Evolutionary conservation across 2,113 vertebrate genomes (phyloP).

Genomic region (Corvus cornix): DNA sequence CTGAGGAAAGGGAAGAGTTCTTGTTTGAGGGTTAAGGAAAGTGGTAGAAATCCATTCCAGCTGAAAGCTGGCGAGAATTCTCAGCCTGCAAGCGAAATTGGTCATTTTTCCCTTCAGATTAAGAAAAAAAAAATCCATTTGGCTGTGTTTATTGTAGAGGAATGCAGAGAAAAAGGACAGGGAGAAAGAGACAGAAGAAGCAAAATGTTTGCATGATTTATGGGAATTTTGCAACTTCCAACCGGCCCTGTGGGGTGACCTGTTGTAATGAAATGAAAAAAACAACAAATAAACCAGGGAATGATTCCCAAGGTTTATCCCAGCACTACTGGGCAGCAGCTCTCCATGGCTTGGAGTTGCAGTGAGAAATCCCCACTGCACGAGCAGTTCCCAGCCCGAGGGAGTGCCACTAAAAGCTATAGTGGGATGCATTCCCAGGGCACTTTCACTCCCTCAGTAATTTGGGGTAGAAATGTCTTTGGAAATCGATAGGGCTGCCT

Average conservation of each 20-base stretch:
- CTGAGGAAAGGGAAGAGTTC: neutral
- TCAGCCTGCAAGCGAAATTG: slow-evolving; percentile 14
- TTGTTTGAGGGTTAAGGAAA: neutral
- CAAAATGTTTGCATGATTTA: neutral
- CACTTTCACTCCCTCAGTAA: neutral
- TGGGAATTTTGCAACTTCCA: neutral
- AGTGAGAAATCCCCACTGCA: neutral
- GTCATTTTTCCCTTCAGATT: slow-evolving; percentile 8
- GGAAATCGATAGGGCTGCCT: neutral
- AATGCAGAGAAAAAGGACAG: neutral
- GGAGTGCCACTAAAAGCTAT: neutral
- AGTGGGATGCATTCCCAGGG: neutral
- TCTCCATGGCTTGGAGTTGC: neutral
- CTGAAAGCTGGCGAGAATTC: neutral
- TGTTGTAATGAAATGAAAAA: neutral
- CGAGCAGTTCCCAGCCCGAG: fast-evolving
- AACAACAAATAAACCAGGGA: neutral
- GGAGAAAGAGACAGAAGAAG: neutral
- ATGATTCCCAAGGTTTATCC: neutral
- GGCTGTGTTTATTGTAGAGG: neutral
- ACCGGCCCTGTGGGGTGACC: neutral
- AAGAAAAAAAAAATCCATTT: slow-evolving; percentile 1
- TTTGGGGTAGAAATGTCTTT: neutral
- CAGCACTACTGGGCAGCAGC: neutral
- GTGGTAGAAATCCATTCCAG: slow-evolving; percentile 18